Evolutionary conservation across 35 echinoderm and acorn worm species (phyloP), one percentile per base, ranked within the genome.

Genomic region (Stichopus chloronotus): DNA sequence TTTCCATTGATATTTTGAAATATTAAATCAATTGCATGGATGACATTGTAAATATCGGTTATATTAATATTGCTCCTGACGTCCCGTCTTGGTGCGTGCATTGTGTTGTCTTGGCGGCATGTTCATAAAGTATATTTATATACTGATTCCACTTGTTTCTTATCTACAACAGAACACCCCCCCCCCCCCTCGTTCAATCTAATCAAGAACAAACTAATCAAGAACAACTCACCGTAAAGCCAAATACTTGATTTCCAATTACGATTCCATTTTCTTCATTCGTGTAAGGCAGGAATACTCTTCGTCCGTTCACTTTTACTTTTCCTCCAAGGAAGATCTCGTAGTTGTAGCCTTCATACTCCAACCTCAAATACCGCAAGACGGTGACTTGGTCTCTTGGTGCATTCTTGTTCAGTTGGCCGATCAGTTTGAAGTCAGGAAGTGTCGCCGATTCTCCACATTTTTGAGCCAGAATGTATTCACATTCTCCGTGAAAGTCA

Each of bases 401-500:
- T 17, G 80, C 80, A 19, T 53, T 52, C 11, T 56, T 83, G 52
- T 20, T 53, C 17, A 56, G 80, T 83, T 83, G 78, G 25, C 80
- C 80, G 12, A 83, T 55, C 52, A 83, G 52, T 30, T 56, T 83
- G 55, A 83, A 83, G 30, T 83, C 52, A 2, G 80, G 80, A n/a
- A 83, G 17, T 17, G 3, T n/a, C 6, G 53, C 61, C 9, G 86
- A 88, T 7, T 88, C 24, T 63, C 57, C 54, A 24, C 87, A 90
- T 14, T 79, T 88, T 21, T 88, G 57, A 63, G 58, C 86, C 23
- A 88, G 86, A 9, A 92, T 22, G 55, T 92, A 92, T 22, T 77
- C 23, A 24, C 90, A 92, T 6, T 82, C 90, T 19, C 90, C 90
- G 5, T 80, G 72, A 23, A 57, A 92, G 53, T 92, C 77, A 52